Evolutionary conservation across 2,797 vertebrate species (phyloP).

Genomic region (Ptychobarbus kaznakovi): DNA sequence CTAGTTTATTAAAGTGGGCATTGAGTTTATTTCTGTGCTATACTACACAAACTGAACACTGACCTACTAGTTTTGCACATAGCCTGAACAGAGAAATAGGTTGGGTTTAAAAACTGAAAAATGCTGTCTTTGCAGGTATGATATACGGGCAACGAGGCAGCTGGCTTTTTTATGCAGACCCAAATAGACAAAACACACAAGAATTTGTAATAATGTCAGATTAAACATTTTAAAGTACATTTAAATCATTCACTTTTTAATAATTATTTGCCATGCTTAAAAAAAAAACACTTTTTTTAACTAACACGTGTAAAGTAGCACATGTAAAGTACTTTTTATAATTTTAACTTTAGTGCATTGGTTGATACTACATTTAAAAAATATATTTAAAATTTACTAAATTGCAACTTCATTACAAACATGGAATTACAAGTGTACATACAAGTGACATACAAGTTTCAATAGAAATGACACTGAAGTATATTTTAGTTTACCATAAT

Average conservation of each 20-base stretch:
- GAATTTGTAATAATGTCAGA: neutral
- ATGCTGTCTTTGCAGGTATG: constrained; percentile 23
- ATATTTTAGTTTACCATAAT: neutral
- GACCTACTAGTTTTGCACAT: constrained; percentile 43
- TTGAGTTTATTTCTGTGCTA: constrained; percentile 47
- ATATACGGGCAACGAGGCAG: neutral
- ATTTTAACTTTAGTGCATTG: neutral
- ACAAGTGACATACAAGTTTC: neutral
- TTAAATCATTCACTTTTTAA: too few species aligned
- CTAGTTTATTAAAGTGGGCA: constrained; percentile 63
- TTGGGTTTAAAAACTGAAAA: constrained; percentile 7
- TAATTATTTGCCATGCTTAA: neutral
- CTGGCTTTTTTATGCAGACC: neutral
- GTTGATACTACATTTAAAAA: neutral
- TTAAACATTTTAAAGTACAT: too few species aligned
- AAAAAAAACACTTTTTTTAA: neutral
- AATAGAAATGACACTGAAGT: neutral
- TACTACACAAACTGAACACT: constrained; percentile 17
- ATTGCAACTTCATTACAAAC: neutral
- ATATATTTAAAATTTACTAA: neutral
- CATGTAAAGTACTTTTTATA: neutral
- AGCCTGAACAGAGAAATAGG: constrained; percentile 14
- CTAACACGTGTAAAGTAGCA: neutral
- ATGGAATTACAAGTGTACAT: neutral
- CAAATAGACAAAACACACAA: neutral